Conservation (phyloP, 2,113 vertebrate species). For the Mus musculus region GRCm39 chr3:76953001-76953500, state of each 20-base stretch:
- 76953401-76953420: conserved; percentile 7
- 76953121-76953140: background rate
- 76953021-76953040: background rate
- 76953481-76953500: conserved; percentile 34
- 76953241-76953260: background rate
- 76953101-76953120: background rate
- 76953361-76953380: background rate
- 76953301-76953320: background rate
- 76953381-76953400: background rate
- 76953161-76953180: background rate
- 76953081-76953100: background rate
- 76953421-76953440: background rate
- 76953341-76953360: background rate
- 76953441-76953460: background rate
- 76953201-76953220: background rate
- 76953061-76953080: background rate
- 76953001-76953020: background rate
- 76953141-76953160: background rate
- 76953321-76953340: background rate
- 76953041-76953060: background rate
- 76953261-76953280: background rate
- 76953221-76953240: background rate
- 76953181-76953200: background rate
- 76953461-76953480: conserved; percentile 33
- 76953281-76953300: background rate